Percentiles rank a stretch among this genome's conserved stretches.
Conservation (phyloP, 2,888 invertebrate species). For the Tinea pellionella region DNA sequence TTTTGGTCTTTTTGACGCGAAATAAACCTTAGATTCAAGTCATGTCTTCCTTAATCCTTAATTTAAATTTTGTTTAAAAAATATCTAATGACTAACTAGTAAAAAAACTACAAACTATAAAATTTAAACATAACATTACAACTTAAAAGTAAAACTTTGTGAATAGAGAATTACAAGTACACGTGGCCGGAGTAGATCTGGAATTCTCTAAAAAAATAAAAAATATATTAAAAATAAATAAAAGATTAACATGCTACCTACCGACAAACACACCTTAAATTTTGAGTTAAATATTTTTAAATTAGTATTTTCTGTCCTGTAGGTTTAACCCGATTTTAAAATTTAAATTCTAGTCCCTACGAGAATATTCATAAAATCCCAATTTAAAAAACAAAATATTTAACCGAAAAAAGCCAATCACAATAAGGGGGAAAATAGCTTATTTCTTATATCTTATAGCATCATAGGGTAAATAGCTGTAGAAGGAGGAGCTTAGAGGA, state of each 20-base stretch:
- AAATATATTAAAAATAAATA: neutral
- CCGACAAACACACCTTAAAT: neutral
- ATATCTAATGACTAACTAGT: neutral
- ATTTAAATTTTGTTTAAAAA: neutral
- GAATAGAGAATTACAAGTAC: conserved; percentile 25
- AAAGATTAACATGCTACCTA: neutral
- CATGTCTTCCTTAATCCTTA: neutral
- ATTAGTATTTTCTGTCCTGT: neutral
- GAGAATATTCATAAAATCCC: too few relatives aligned
- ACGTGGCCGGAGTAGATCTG: conserved; percentile 59
- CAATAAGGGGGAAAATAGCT: neutral
- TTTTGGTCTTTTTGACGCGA: neutral
- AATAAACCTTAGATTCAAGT: neutral
- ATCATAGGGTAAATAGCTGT: conserved; percentile 74
- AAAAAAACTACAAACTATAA: neutral
- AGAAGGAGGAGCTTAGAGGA: conserved; percentile 79
- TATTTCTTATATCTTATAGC: conserved; percentile 59
- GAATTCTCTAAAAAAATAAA: neutral
- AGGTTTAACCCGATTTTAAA: too few relatives aligned
- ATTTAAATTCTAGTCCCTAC: too few relatives aligned
- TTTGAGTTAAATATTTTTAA: neutral
- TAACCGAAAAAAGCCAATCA: neutral
- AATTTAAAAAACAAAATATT: neutral
- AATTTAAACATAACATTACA: neutral
- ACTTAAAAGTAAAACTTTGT: neutral